Base-by-base conservation (phyloP, 2,888 invertebrate species). In the Pseudococcus longispinus region DNA sequence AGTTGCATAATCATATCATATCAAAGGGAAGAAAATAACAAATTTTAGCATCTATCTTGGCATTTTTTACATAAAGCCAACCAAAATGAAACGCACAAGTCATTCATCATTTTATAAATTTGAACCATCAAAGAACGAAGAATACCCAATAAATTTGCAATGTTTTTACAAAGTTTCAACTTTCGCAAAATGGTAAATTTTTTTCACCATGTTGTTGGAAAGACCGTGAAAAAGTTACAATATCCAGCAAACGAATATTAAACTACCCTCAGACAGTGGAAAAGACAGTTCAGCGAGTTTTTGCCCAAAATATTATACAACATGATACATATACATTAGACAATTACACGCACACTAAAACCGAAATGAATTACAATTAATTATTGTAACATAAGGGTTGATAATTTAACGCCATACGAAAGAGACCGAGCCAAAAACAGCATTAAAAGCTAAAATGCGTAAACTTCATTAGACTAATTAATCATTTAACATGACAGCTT, bases 401-500 rank as follows among this genome's bases (percentile, higher is more conserved):
- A 70, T 70, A 29, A 70, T 70, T 70, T 70, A 70, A 70, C 70
- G 70, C 29, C 20, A 15, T 32, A 13, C 18, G 9, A 29, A 29
- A 26, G 26, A 70, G 29, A 70, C 29, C 29, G 70, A 70, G 70
- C 15, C 77, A 80, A 80, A 80, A 80, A 80, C 42, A 80, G 20
- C 42, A 42, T 42, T 37, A 80, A 80, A 42, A 80, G 77, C 77
- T 80, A 13, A 80, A 80, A 42, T 80, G 11, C 77, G 77, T 42
- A 42, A 80, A 42, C 77, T 29, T 42, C 42, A 80, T 80, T 80
- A 37, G 42, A 37, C 77, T 80, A 80, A 80, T 80, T 80, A 80
- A 80, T 80, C 77, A 80, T 80, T 80, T 80, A 80, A 80, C 42
- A 80, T 80, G 77, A 80, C 77, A 80, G 37, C 29, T 80, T 42